Evolutionary conservation across 1,140 invertebrate genomes (phyloP), one percentile per base, ranked within the genome.

Genomic region (Drosophila grimshawi): DNA sequence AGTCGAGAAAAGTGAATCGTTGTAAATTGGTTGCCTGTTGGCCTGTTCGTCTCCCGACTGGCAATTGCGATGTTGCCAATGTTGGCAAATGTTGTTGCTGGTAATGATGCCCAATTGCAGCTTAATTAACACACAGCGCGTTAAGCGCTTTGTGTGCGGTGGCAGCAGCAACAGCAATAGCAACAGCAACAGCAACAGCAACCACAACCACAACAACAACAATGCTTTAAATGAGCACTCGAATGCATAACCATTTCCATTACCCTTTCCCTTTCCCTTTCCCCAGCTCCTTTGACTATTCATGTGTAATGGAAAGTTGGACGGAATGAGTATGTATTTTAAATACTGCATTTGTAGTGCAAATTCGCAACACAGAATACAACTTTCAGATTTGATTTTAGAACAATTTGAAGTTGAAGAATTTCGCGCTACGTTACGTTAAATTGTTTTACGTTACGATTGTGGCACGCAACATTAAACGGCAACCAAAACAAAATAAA

Each of bases 41-140:
- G 37, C 46, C 30, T 35, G 19, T 19, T 51, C 46, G 35, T 56
- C 64, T 29, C 3, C 52, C 57, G 52, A 30, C 39, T 68, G 69
- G 51, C 37, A 65, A 61, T 66, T 64, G 78, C 69, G 66, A 57
- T 70, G 78, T 77, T 70, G 76, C 75, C 74, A 71, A 59, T 56
- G 68, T 52, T 73, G 66, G 29, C 77, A 66, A 74, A 65, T 77
- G 78, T 90, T 90, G 86, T 74, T 90, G 86, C 79, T 86, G 86
- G 69, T 90, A 90, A 86, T 90, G 86, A 82, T 80, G 76, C 74
- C 74, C 81, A 82, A 82, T 85, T 86, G 81, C 74, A 72, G 81
- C 81, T 90, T 90, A 90, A 90, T 86, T 86, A 86, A 90, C 86
- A 85, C 80, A 89, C 70, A 81, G 81, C 71, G 74, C 64, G 74